Evolutionary conservation across 2,888 invertebrate genomes (phyloP).

Genomic region (Diaphora mendica): DNA sequence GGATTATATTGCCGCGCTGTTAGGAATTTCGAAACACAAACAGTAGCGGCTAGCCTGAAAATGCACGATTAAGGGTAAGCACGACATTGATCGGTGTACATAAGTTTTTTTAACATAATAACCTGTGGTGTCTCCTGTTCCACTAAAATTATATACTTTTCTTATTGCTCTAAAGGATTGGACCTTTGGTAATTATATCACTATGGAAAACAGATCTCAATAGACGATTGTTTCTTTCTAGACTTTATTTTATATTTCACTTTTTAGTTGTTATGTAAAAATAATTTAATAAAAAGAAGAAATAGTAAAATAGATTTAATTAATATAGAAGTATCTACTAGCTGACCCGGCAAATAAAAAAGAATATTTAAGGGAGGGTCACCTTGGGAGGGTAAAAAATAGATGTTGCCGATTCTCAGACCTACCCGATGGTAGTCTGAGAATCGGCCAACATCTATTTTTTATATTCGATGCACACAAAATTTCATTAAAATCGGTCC

Average conservation of each 20-base stretch:
- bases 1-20: conserved; percentile 19
- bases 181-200: not conserved
- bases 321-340: too few relatives aligned
- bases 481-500: too few relatives aligned
- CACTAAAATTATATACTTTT: not conserved
- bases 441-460: too few relatives aligned
- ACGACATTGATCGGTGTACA: not conserved
- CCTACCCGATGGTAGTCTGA: too few relatives aligned
- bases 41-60: not conserved
- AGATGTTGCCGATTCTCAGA: too few relatives aligned
- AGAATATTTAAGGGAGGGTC: too few relatives aligned
- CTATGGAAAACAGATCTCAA: too few relatives aligned
- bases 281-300: not conserved
- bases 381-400: too few relatives aligned
- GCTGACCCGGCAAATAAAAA: too few relatives aligned
- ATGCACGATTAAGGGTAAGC: not conserved
- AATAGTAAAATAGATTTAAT: not conserved
- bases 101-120: not conserved
- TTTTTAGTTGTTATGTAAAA: not conserved
- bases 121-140: not conserved
- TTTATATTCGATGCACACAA: too few relatives aligned
- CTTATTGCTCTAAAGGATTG: not conserved
- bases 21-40: not conserved
- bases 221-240: not conserved
- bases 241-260: not conserved